Base-by-base conservation (phyloP, 1,140 invertebrate genomes). In the Spodoptera frugiperda region DNA sequence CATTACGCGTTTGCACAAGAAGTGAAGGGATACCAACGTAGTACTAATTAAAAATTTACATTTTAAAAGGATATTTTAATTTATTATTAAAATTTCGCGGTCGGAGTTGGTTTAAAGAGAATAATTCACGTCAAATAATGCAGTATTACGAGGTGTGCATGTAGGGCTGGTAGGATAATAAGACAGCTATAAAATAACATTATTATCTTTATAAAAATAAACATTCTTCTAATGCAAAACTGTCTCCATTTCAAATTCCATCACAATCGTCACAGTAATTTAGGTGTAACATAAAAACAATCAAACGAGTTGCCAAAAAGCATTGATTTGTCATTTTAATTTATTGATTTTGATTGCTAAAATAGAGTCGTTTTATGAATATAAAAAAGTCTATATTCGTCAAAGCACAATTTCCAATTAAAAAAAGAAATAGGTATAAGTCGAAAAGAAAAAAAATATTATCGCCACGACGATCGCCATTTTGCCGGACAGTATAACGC, bases 41-140 rank as follows among this genome's bases (percentile, higher is more conserved):
- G 78, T 86, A 78, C 80, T 90, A 88, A 91, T 93, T 91, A 90
- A 89, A 93, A 93, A 93, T 93, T 90, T 88, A 91, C 89, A 91
- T 91, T 90, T 88, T 88, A 87, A 90, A 89, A 89, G 88, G 90
- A 88, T 90, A 83, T 89, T 89, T 90, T 88, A 87, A 90, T 92
- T 91, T 85, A 91, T 93, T 91, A 93, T 93, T 91, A 93, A 91
- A 93, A 89, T 91, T 89, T 90, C 72, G 89, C 82, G 89, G 88
- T 78, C 57, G 84, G 77, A 84, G 84, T 90, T 85, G 89, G 84
- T 89, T 88, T 86, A 85, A 84, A 80, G 84, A 70, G 80, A 87
- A 88, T 88, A 88, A 89, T 86, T 91, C 82, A 88, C 79, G 83
- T 86, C 82, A 83, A 85, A 89, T 89, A 87, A 88, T 81, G 86